phyloP scores from a whole-genome alignment of 2,113 vertebrate species.

The Pyrgilauda ruficollis region DNA sequence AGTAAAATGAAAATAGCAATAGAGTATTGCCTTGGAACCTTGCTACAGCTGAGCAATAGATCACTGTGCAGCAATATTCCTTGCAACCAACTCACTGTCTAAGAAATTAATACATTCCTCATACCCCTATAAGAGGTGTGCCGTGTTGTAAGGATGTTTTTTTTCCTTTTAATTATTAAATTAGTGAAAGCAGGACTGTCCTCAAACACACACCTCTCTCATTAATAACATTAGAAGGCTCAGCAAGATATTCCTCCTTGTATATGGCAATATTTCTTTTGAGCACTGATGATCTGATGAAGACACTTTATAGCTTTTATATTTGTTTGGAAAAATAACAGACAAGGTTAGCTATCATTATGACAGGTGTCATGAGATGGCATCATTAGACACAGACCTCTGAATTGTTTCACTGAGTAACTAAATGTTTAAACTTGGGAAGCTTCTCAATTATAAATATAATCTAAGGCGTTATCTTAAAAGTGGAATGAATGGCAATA shows the following conservation, averaged over 20 bases:
- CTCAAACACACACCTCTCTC: background rate
- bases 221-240: background rate
- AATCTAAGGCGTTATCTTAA: background rate
- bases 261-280: background rate
- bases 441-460: background rate
- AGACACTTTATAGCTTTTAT: background rate
- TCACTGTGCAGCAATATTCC: background rate
- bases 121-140: background rate
- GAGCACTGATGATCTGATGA: background rate
- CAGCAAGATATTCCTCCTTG: background rate
- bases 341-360: background rate
- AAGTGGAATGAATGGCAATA: background rate
- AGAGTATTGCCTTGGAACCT: background rate
- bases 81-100: background rate
- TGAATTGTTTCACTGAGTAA: background rate
- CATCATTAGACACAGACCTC: background rate
- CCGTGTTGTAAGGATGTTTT: background rate
- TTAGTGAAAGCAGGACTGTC: background rate
- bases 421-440: background rate
- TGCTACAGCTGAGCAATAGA: background rate
- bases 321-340: background rate
- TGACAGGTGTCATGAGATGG: background rate
- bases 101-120: background rate
- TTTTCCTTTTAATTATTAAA: background rate
- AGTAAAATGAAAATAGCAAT: background rate